Conservation (phyloP, 2,888 invertebrate genomes). For the Cantharis flavilabris region DNA sequence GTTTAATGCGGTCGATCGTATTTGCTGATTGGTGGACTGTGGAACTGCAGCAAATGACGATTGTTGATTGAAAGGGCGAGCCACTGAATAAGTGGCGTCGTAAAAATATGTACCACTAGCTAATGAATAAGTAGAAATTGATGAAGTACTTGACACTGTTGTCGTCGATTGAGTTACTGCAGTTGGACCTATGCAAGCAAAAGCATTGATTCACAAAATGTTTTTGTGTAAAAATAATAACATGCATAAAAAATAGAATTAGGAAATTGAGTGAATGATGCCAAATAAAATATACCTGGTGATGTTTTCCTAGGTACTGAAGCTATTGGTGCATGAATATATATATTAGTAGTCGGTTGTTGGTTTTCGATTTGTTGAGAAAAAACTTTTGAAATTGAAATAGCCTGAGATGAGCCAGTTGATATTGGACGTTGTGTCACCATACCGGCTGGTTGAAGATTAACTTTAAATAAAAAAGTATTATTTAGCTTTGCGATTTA, state of each 20-base stretch:
- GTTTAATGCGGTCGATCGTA: conserved; percentile 42
- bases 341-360: conserved; percentile 47
- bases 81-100: conserved; percentile 49
- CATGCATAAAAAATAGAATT: not conserved
- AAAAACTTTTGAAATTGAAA: conserved; percentile 54
- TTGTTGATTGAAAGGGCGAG: conserved; percentile 46
- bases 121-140: conserved; percentile 49
- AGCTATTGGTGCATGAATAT: conserved; percentile 51
- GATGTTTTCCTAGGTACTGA: conserved; percentile 46
- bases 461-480: conserved; percentile 36
- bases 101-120: conserved; percentile 51
- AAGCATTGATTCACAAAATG: not conserved
- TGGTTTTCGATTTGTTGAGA: conserved; percentile 46
- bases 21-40: conserved; percentile 44
- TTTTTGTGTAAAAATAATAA: not conserved
- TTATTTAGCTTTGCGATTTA: not conserved
- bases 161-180: conserved; percentile 40
- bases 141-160: conserved; percentile 42
- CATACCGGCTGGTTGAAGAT: conserved; percentile 49
- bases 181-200: conserved; percentile 41
- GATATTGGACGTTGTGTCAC: conserved; percentile 49
- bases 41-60: conserved; percentile 46
- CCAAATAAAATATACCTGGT: conserved; percentile 44
- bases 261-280: not conserved
- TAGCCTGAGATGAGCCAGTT: conserved; percentile 49